phyloP scores from a whole-genome alignment of 2,797 vertebrate genomes.

The Enteromius trimaculatus region DNA sequence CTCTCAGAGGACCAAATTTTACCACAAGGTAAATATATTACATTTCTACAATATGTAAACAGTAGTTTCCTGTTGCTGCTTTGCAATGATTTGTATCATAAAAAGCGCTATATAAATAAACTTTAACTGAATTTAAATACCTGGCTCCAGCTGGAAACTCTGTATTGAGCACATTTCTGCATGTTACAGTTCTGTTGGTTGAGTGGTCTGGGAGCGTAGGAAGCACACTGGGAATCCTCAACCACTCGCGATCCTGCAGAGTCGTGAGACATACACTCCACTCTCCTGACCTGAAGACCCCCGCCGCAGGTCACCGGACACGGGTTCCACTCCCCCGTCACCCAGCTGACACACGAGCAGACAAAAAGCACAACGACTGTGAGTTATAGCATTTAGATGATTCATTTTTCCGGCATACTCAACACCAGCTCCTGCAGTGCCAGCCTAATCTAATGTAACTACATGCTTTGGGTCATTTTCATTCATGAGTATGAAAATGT shows the following conservation, averaged over 20 bases:
- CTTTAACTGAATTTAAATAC: conserved; percentile 65
- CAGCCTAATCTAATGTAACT: conserved; percentile 15
- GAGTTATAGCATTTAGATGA: neutral
- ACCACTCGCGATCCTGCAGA: conserved; percentile 76
- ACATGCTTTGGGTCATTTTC: neutral
- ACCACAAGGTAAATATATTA: no score
- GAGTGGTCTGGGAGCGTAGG: conserved; percentile 79
- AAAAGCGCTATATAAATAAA: no score
- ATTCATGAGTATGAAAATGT: neutral
- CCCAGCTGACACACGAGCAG: conserved; percentile 81
- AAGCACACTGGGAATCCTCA: conserved; percentile 79
- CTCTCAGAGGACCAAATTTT: no score
- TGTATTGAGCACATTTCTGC: conserved; percentile 83
- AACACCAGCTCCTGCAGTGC: neutral
- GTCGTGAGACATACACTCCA: conserved; percentile 84
- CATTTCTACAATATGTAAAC: no score
- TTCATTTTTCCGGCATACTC: neutral
- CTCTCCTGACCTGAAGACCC: conserved; percentile 86
- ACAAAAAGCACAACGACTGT: neutral
- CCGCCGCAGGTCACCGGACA: conserved; percentile 90
- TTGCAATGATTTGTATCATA: no score
- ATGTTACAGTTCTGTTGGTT: conserved; percentile 84
- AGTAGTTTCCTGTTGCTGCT: no score
- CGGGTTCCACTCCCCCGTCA: conserved; percentile 83
- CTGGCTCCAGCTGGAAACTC: conserved; percentile 79